Percentiles rank a stretch among this genome's conserved stretches.
These are phyloP conservation scores for Lampropteryx suffumata DNA, from an alignment of 2,888 invertebrate genomes.

Conservation along the genomic window DNA sequence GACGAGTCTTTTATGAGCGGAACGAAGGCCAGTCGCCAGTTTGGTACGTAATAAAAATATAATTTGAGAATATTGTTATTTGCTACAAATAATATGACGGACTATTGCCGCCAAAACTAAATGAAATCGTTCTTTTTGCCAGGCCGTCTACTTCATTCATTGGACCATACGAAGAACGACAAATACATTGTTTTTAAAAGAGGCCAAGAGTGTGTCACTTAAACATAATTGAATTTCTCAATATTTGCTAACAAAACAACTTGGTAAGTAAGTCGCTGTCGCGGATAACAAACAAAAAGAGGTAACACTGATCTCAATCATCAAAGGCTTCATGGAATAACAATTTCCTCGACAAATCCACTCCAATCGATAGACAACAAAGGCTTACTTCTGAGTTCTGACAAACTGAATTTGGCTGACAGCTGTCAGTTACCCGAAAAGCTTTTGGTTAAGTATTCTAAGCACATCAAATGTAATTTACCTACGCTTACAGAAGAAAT, in stretches of 20 bases:
- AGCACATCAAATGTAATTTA: no score
- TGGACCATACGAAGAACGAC: no score
- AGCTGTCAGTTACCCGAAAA: not conserved
- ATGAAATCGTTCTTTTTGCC: no score
- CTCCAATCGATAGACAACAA: not conserved
- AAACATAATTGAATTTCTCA: no score
- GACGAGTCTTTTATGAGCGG: constrained; percentile 24
- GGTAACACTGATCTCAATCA: not conserved
- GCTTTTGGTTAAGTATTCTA: not conserved
- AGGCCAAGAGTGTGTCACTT: not conserved
- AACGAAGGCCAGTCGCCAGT: constrained; percentile 22
- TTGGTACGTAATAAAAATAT: constrained; percentile 20
- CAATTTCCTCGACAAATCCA: not conserved
- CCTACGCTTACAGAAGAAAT: no score
- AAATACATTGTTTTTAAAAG: no score
- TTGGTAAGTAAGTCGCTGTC: not conserved
- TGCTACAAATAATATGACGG: not conserved
- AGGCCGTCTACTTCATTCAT: no score
- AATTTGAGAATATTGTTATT: constrained; percentile 6
- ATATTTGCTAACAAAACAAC: not conserved
- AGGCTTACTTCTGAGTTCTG: not conserved
- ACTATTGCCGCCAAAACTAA: no score
- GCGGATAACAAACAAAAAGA: not conserved
- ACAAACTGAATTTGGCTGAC: not conserved
- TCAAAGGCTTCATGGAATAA: not conserved